A percentile compares a stretch with the other conserved stretches of the same genome.
phyloP scores from a whole-genome alignment of 64 coral and sea anemone genomes.

The Exaiptasia diaphana region DNA sequence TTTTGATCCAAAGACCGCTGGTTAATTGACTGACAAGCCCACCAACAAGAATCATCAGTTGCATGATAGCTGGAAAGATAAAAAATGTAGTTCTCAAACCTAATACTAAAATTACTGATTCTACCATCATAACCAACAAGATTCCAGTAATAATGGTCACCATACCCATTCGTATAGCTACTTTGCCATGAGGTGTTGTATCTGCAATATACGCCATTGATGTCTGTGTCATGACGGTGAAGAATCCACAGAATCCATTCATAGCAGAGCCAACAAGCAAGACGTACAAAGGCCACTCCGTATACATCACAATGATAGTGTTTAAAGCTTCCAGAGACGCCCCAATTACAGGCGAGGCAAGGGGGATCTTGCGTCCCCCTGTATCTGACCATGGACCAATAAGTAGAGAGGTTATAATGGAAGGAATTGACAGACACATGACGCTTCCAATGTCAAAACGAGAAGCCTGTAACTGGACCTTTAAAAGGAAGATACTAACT shows the following conservation, averaged over 20 bases:
- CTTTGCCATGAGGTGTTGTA: slow-evolving; percentile 43
- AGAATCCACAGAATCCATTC: slow-evolving; percentile 75
- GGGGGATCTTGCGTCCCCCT: slow-evolving; percentile 65
- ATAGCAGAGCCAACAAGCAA: slow-evolving; percentile 82
- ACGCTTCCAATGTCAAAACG: slow-evolving; percentile 60
- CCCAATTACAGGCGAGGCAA: slow-evolving; percentile 67
- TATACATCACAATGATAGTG: slow-evolving; percentile 76
- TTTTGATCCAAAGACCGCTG: slow-evolving; percentile 74
- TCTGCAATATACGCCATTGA: slow-evolving; percentile 87
- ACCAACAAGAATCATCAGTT: slow-evolving; percentile 77
- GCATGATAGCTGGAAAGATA: slow-evolving; percentile 56
- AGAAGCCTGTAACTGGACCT: slow-evolving; percentile 69
- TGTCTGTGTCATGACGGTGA: slow-evolving; percentile 70
- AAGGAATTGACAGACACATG: slow-evolving; percentile 69
- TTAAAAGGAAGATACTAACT: no score
- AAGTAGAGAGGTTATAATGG: slow-evolving; percentile 66
- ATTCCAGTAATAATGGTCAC: not conserved
- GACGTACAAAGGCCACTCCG: slow-evolving; percentile 57
- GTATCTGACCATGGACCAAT: slow-evolving; percentile 93
- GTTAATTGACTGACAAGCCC: slow-evolving; percentile 83
- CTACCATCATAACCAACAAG: not conserved
- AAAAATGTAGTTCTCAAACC: no score
- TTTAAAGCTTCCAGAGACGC: slow-evolving; percentile 64
- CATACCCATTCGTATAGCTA: slow-evolving; percentile 76
- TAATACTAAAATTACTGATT: no score